A percentile compares a stretch with the other conserved stretches of the same genome.
Evolutionary conservation across 2,113 vertebrate species (phyloP).

Genomic region (Cervus canadensis): DNA sequence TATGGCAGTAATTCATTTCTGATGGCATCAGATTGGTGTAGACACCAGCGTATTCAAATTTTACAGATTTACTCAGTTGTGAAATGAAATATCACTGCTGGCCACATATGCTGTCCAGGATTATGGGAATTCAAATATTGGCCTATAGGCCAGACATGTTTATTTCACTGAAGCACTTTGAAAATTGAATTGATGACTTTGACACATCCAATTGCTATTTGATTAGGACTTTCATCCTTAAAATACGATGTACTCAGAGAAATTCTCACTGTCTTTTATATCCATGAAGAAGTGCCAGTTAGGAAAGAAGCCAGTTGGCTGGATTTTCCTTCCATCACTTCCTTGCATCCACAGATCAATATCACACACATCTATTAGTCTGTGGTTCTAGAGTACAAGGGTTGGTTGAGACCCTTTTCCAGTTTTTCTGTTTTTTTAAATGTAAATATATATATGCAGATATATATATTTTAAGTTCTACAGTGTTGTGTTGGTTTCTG

Average conservation of each 20-base stretch:
- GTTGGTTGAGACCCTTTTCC: not conserved
- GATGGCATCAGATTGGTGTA: not conserved
- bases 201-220: not conserved
- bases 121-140: conserved; percentile 9
- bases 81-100: not conserved
- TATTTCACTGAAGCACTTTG: not conserved
- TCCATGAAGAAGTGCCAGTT: not conserved
- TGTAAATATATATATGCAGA: not conserved
- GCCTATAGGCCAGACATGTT: not conserved
- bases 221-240: conserved; percentile 7
- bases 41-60: not conserved
- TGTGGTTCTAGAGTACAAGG: not conserved
- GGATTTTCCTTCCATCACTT: not conserved
- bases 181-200: conserved; percentile 34
- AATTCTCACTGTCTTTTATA: not conserved
- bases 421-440: not conserved
- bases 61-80: not conserved
- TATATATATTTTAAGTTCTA: not conserved
- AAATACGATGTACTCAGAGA: not conserved
- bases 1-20: not conserved
- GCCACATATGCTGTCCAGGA: not conserved
- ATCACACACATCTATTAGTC: not conserved
- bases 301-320: not conserved
- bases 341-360: not conserved
- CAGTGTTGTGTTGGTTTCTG: not conserved